Evolutionary conservation across 2,797 vertebrate species (phyloP).

Genomic region (Oryzias sinensis): DNA sequence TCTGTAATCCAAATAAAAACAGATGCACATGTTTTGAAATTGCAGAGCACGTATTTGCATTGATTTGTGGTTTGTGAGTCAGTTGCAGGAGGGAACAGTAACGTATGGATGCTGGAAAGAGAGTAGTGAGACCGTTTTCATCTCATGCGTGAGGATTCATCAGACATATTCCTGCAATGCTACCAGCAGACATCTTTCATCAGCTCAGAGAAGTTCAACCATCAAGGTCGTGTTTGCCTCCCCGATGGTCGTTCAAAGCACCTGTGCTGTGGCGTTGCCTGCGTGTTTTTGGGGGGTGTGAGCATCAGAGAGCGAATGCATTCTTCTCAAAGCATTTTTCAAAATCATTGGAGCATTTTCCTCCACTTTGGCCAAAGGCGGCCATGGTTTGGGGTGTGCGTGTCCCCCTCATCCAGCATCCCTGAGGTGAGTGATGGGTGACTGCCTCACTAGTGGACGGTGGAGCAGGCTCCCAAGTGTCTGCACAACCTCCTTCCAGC

Average conservation of each 20-base stretch:
- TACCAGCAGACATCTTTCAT: constrained; percentile 40
- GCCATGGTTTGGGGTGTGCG: constrained; percentile 54
- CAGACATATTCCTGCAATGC: constrained; percentile 17
- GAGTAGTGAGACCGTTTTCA: too few species aligned
- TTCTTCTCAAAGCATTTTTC: constrained; percentile 65
- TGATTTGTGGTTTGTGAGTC: too few species aligned
- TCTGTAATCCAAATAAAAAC: too few species aligned
- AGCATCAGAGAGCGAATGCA: constrained; percentile 16
- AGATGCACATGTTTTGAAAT: too few species aligned
- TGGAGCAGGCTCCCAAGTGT: constrained; percentile 21
- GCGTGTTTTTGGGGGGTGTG: constrained; percentile 20
- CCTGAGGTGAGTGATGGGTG: constrained; percentile 69
- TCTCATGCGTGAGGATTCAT: constrained; percentile 23
- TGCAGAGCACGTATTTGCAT: too few species aligned
- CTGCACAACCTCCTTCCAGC: constrained; percentile 40
- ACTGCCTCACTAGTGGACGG: constrained; percentile 34
- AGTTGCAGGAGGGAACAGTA: too few species aligned
- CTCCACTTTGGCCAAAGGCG: constrained; percentile 35
- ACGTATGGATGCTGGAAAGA: too few species aligned
- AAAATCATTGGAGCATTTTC: constrained; percentile 64
- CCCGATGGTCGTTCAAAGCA: constrained; percentile 48
- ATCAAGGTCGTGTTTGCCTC: constrained; percentile 39
- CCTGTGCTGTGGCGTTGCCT: constrained; percentile 33
- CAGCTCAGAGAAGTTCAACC: constrained; percentile 58
- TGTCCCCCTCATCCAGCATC: constrained; percentile 42